Evolutionary conservation across 2,888 invertebrate genomes (phyloP), one percentile per base, ranked within the genome.

Genomic region (Synergus laeviventris): DNA sequence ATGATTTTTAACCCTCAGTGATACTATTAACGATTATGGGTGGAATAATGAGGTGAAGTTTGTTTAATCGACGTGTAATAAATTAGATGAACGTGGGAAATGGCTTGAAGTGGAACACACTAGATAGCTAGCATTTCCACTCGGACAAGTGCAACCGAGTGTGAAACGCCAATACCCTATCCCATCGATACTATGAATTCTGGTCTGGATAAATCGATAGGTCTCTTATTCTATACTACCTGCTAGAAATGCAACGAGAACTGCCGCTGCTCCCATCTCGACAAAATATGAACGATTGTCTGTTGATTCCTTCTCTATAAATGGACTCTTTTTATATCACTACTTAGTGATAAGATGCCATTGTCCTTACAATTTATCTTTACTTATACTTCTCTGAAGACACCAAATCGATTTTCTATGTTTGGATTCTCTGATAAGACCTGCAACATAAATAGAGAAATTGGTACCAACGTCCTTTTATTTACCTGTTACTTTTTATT

Each of bases 151-250:
- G 49, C 70, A 70, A n/a, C 36, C 49, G 49, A 70, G 70, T 70
- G 70, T 70, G 49, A 70, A 70, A 70, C n/a, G 70, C 70, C 70
- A 70, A 70, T 66, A 66, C 24, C 42, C 66, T n/a, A 64, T 64
- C 18, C 66, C 66, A 66, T 45, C 24, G 66, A 24, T 45, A 16
- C 66, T 24, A 24, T 49, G 70, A 70, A 70, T 49, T 70, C 70
- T 54, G n/a, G 49, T 54, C 49, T 49, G 70, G 31, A 12, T 70
- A 70, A 70, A 70, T 70, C 36, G 49, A 70, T 70, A 70, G 31
- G 70, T 70, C 18, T 70, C 70, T 31, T 66, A 66, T 66, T 24
- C 45, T 49, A 12, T 70, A 36, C 45, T 70, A 70, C 70, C 70
- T 70, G 49, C 70, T 70, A 70, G 49, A 31, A 70, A 31, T 70